These are phyloP conservation scores for Agrochola lota DNA, from an alignment of 2,888 invertebrate species.

Conservation along the genomic window DNA sequence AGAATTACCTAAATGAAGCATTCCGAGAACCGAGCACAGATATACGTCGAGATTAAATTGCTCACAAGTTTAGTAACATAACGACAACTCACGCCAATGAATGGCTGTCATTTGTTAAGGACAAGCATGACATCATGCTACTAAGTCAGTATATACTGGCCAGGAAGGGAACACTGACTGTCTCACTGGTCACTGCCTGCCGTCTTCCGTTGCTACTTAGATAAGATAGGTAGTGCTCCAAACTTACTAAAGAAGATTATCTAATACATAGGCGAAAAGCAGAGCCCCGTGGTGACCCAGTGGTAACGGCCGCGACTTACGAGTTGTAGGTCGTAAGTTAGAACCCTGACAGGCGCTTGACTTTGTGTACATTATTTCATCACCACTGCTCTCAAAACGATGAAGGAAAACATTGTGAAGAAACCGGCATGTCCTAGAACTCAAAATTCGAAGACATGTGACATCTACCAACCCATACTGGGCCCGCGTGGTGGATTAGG, in stretches of 20 bases:
- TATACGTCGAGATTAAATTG: conserved; percentile 68
- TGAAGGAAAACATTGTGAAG: too few relatives aligned
- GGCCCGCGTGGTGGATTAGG: too few relatives aligned
- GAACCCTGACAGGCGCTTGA: too few relatives aligned
- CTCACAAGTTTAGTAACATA: conserved; percentile 66
- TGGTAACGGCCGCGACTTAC: too few relatives aligned
- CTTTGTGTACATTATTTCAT: too few relatives aligned
- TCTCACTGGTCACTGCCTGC: conserved; percentile 24
- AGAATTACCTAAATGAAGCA: conserved; percentile 51
- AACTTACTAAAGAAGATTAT: conserved; percentile 1
- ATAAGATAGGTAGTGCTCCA: conserved; percentile 9
- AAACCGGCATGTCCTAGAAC: too few relatives aligned
- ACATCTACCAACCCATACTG: too few relatives aligned
- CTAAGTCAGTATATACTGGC: conserved; percentile 53
- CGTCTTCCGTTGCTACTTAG: conserved; percentile 16
- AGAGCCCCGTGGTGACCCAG: too few relatives aligned
- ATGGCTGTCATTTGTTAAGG: conserved; percentile 70
- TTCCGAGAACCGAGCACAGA: conserved; percentile 66
- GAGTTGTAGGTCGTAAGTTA: too few relatives aligned
- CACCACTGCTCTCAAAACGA: too few relatives aligned
- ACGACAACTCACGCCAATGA: conserved; percentile 67
- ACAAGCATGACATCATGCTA: conserved; percentile 72
- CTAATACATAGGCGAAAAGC: not conserved
- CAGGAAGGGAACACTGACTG: conserved; percentile 38
- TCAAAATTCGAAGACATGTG: too few relatives aligned